phyloP scores from a whole-genome alignment of 2,113 vertebrate species.

The Forbesichthys agassizii region DNA sequence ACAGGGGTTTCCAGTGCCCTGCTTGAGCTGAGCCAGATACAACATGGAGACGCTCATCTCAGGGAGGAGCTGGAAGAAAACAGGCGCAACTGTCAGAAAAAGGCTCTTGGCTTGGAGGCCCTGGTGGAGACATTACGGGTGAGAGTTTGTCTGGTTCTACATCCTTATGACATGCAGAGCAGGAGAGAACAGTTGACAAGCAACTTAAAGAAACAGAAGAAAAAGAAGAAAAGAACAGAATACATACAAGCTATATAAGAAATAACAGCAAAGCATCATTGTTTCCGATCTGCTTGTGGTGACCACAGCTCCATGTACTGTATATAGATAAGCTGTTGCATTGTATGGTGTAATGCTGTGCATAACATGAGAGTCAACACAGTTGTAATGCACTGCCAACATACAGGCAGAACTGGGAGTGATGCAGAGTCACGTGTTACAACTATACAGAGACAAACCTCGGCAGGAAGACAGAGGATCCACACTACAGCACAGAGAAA shows the following conservation, averaged over 20 bases:
- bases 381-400: too few relatives aligned
- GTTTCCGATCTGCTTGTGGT: too few relatives aligned
- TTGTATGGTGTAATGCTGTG: too few relatives aligned
- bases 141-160: background rate
- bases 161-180: background rate
- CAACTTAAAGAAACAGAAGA: background rate
- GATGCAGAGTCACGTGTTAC: constrained; percentile 69
- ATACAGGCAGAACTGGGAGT: constrained; percentile 73
- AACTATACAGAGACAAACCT: constrained; percentile 57
- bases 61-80: constrained; percentile 75
- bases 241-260: too few relatives aligned
- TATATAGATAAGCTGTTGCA: too few relatives aligned
- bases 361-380: too few relatives aligned
- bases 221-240: too few relatives aligned
- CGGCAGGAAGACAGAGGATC: constrained; percentile 50
- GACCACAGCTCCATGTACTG: too few relatives aligned
- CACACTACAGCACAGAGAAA: constrained; percentile 38
- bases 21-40: constrained; percentile 75
- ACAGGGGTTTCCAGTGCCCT: constrained; percentile 72
- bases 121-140: constrained; percentile 75
- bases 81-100: constrained; percentile 70
- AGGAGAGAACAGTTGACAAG: background rate
- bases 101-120: constrained; percentile 66
- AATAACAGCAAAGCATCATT: too few relatives aligned
- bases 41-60: constrained; percentile 73